Base-by-base conservation (phyloP, 2,113 vertebrate species). In the Salminus brasiliensis region DNA sequence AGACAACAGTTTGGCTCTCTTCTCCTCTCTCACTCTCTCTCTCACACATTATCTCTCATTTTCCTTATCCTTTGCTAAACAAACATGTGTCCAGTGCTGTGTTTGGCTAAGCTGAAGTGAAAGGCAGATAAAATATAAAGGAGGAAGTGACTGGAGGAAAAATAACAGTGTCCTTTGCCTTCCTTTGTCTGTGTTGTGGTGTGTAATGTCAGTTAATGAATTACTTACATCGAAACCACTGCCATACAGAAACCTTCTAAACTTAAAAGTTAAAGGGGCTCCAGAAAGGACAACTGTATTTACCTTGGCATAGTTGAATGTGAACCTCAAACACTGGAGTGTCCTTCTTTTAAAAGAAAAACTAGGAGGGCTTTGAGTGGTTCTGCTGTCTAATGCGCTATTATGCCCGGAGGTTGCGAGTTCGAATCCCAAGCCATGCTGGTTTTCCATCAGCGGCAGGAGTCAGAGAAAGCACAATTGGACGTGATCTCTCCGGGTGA, bases 91-190 rank as follows among this genome's bases (percentile, higher is more conserved):
- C 30, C 12, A 76, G 27, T 62, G 47, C 34, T 43, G 39, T 16
- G 5, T 71, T 62, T 34, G 43, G 16, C 25, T 59, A 32, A 66
- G 47, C 29, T 43, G 45, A 13, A 34, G 18, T 57, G 13, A 70
- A 63, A 30, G n/a, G 10, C 12, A 67, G 41, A 27, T 27, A 13
- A 30, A 60, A 57, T 65, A 36, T 41, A 81, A 78, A 79, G 23
- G 25, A 68, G 72, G 53, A 82, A 76, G 59, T 55, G 65, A 45
- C 25, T 55, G 30, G 6, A 36, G 25, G 25, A 72, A 71, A 75
- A 79, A 79, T 29, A 83, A 49, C 72, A 25, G 15, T 53, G 53
- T 70, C 57, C 59, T 76, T 15, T 63, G n/a, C n/a, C 23, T 39
- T 53, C n/a, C 4, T 74, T 60, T 41, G 59, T 16, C 7, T 62